phyloP scores from a whole-genome alignment of 2,797 vertebrate genomes.

The Bovichtus variegatus region DNA sequence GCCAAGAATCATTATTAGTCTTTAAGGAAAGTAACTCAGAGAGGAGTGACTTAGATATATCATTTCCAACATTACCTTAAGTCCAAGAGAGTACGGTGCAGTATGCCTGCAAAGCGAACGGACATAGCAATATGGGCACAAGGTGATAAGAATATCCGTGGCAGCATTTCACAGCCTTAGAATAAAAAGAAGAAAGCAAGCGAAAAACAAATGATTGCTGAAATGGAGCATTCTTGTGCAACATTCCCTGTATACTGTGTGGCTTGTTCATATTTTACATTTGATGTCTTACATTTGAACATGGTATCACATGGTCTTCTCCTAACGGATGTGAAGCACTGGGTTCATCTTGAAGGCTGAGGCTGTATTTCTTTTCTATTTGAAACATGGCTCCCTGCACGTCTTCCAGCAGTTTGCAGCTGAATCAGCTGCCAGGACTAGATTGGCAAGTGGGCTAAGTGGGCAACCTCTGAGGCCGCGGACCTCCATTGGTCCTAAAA shows the following conservation, averaged over 20 bases:
- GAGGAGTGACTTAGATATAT: slow-evolving; percentile 46
- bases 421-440: too few relatives aligned
- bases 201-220: background rate
- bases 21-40: slow-evolving; percentile 62
- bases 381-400: too few relatives aligned
- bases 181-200: background rate
- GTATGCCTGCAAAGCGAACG: slow-evolving; percentile 7
- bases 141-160: background rate
- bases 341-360: background rate
- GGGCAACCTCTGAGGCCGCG: too few relatives aligned
- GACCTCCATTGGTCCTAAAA: too few relatives aligned
- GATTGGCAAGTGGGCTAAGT: too few relatives aligned
- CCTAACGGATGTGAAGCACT: background rate
- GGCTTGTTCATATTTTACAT: background rate
- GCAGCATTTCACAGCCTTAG: slow-evolving; percentile 5
- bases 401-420: too few relatives aligned
- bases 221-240: background rate
- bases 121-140: background rate
- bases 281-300: background rate
- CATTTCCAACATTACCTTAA: slow-evolving; percentile 21
- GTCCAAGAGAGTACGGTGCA: slow-evolving; percentile 19
- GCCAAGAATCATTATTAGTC: slow-evolving; percentile 73
- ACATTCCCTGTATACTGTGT: background rate
- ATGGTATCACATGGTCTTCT: background rate
- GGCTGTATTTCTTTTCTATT: too few relatives aligned